A percentile compares a stretch with the other conserved stretches of the same genome.
These are phyloP conservation scores for Panzeria rudis DNA, from an alignment of 2,888 invertebrate genomes.

Conservation along the genomic window DNA sequence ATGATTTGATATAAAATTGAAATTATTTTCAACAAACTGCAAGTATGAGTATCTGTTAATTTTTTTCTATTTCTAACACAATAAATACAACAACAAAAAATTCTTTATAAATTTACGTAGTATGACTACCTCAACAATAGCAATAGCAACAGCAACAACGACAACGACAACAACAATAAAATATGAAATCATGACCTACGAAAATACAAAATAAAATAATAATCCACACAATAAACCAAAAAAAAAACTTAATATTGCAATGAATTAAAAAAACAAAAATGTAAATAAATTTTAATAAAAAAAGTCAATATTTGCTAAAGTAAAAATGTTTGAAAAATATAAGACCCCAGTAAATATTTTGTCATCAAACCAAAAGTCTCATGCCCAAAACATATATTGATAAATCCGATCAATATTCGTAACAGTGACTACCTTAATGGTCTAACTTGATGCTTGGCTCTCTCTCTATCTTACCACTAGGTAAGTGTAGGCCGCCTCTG, in stretches of 20 bases:
- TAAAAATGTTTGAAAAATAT: constrained; percentile 10
- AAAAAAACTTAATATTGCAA: constrained; percentile 35
- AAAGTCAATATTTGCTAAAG: constrained; percentile 41
- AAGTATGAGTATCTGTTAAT: background rate
- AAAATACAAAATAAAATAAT: constrained; percentile 55
- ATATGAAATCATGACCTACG: constrained; percentile 69
- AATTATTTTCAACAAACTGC: constrained; percentile 12
- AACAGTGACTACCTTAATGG: too few relatives aligned
- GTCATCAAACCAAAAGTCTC: background rate
- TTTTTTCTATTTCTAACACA: background rate
- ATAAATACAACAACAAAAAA: constrained; percentile 1
- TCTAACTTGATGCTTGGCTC: too few relatives aligned
- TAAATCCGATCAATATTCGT: too few relatives aligned
- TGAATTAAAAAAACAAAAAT: constrained; percentile 24
- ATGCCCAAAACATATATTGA: too few relatives aligned
- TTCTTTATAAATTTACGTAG: constrained; percentile 48
- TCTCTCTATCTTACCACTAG: too few relatives aligned
- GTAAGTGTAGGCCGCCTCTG: too few relatives aligned
- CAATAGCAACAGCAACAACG: constrained; percentile 39
- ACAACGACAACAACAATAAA: background rate
- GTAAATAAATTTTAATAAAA: constrained; percentile 29
- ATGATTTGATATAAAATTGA: constrained; percentile 43
- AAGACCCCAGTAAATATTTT: background rate
- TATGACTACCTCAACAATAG: constrained; percentile 60
- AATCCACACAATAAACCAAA: constrained; percentile 27